Evolutionary conservation across 1,140 invertebrate species (phyloP).

Genomic region (Drosophila pandora): DNA sequence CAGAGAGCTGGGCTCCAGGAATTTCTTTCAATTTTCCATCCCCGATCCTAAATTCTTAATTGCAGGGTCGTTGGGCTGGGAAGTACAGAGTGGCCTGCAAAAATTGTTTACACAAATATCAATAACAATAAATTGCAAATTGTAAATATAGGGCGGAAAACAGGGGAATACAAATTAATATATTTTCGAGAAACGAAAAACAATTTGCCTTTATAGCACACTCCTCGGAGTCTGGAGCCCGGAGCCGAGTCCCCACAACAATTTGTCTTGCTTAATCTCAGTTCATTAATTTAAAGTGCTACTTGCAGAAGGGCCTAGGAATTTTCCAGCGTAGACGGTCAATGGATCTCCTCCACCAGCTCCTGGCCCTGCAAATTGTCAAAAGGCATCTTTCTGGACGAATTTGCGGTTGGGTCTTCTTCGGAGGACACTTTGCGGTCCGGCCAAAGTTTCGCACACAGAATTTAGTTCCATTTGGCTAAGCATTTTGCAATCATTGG

Average conservation of each 20-base stretch:
- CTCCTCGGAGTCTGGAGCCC: neutral
- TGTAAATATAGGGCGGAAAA: conserved; percentile 34
- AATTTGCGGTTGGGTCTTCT: conserved; percentile 38
- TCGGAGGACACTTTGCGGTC: conserved; percentile 15
- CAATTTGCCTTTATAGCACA: conserved; percentile 69
- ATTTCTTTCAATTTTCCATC: conserved; percentile 45
- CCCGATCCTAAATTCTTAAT: conserved; percentile 66
- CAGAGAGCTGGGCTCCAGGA: conserved; percentile 1
- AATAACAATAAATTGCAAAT: conserved; percentile 79
- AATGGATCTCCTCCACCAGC: conserved; percentile 14
- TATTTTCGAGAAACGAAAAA: conserved; percentile 60
- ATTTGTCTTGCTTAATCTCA: conserved; percentile 81
- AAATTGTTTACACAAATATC: conserved; percentile 73
- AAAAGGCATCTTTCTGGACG: conserved; percentile 55
- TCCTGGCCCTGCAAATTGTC: conserved; percentile 25
- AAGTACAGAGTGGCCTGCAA: neutral
- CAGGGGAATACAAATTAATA: conserved; percentile 62
- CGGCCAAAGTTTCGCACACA: conserved; percentile 12
- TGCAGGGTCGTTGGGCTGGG: conserved; percentile 7
- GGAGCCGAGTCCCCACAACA: conserved; percentile 47
- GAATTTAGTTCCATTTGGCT: conserved; percentile 66
- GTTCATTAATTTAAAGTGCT: conserved; percentile 82
- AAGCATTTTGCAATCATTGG: conserved; percentile 69
- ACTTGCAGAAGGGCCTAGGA: conserved; percentile 48
- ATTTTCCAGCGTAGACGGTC: conserved; percentile 15